These are phyloP conservation scores for Arrhamphus sclerolepis DNA, from an alignment of 2,797 vertebrate species.

Conservation along the genomic window DNA sequence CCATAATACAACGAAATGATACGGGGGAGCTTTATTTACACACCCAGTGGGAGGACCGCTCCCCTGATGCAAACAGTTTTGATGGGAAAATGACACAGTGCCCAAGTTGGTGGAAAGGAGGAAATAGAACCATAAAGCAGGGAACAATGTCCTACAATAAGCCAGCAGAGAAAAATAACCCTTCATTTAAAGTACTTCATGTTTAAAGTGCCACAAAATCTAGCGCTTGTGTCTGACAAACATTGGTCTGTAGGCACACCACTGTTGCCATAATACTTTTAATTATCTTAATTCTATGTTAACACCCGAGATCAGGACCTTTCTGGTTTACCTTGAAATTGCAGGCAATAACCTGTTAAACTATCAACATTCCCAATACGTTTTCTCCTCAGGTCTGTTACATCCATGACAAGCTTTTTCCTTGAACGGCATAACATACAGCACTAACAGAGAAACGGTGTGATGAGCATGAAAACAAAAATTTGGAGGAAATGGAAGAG, in stretches of 20 bases:
- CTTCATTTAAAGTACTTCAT: slow-evolving; percentile 72
- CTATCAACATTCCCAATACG: slow-evolving; percentile 31
- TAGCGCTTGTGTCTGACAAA: slow-evolving; percentile 69
- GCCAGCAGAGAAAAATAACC: slow-evolving; percentile 59
- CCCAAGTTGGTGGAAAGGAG: slow-evolving; percentile 64
- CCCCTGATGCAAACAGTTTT: slow-evolving; percentile 69
- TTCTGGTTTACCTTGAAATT: slow-evolving; percentile 63
- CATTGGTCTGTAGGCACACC: slow-evolving; percentile 67
- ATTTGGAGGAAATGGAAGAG: too few relatives aligned
- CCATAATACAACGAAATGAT: slow-evolving; percentile 59
- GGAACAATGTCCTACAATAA: slow-evolving; percentile 62
- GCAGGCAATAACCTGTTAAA: slow-evolving; percentile 48
- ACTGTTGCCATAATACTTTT: slow-evolving; percentile 61
- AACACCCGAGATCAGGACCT: slow-evolving; percentile 50
- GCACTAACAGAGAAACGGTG: too few relatives aligned
- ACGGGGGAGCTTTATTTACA: slow-evolving; percentile 65
- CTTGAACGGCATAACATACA: neutral
- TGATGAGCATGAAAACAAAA: too few relatives aligned
- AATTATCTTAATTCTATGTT: slow-evolving; percentile 77
- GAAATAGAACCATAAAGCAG: slow-evolving; percentile 50
- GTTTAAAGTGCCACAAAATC: slow-evolving; percentile 61
- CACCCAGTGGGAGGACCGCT: slow-evolving; percentile 57
- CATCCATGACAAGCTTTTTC: slow-evolving; percentile 14
- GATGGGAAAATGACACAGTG: slow-evolving; percentile 75
- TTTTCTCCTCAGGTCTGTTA: slow-evolving; percentile 11